Percentiles rank a stretch among this genome's conserved stretches.
Conservation (phyloP, 2,888 invertebrate genomes). For the Lobophora halterata region DNA sequence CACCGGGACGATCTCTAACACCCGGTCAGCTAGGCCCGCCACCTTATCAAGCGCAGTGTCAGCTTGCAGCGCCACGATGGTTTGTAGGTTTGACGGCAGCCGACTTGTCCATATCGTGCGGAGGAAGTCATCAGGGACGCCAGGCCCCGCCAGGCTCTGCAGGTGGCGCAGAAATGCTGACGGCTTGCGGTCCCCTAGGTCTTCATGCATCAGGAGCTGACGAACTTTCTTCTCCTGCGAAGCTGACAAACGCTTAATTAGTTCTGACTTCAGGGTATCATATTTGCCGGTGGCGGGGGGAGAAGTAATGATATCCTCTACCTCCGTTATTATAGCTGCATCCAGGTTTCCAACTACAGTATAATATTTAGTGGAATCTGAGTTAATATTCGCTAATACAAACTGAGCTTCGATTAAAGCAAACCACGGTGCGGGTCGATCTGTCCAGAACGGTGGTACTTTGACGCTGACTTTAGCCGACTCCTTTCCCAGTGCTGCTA, state of each 20-base stretch:
- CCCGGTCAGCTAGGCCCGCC: conserved; percentile 8
- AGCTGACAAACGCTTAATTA: conserved; percentile 3
- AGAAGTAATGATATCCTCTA: conserved; percentile 3
- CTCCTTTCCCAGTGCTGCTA: too few relatives aligned
- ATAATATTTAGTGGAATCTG: conserved; percentile 4
- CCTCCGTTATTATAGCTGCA: conserved; percentile 1
- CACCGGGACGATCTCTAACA: conserved; percentile 6
- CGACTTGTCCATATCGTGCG: conserved; percentile 8
- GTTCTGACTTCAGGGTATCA: conserved; percentile 1
- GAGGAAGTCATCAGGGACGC: conserved; percentile 4
- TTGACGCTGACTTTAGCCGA: conserved; percentile 1
- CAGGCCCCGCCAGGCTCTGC: conserved; percentile 3
- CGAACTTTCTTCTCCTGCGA: conserved; percentile 6
- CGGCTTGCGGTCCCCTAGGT: conserved; percentile 7
- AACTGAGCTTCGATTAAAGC: conserved; percentile 5
- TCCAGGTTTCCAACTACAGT: conserved; percentile 3
- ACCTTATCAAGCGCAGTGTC: too few relatives aligned
- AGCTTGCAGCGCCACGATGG: not conserved
- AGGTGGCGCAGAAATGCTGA: too few relatives aligned
- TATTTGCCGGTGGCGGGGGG: conserved; percentile 1
- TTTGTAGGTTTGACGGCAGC: conserved; percentile 6
- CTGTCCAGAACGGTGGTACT: conserved; percentile 7
- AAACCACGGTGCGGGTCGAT: conserved; percentile 5
- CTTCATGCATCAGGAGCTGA: conserved; percentile 7
- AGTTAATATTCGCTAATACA: conserved; percentile 1